Evolutionary conservation across 2,888 invertebrate genomes (phyloP), one percentile per base, ranked within the genome.

Genomic region (Willowsia nigromaculata): DNA sequence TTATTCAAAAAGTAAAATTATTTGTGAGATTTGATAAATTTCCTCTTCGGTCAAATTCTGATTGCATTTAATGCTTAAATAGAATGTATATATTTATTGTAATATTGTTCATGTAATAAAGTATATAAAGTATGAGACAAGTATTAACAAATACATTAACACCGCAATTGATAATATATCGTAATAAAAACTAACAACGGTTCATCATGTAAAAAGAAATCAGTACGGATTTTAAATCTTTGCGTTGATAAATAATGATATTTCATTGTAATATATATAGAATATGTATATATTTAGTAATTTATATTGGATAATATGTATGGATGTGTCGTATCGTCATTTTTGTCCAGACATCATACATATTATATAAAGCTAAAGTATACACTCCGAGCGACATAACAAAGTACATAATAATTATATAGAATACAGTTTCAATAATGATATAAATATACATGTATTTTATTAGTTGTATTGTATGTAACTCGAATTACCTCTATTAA

Each of bases 91-190:
- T 68, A 40, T 37, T 40, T 68, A 30, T n/a, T 50, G 18, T 76
- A 27, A 30, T 13, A 43, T 71, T 71, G 30, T 78, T 78, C 47
- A 78, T 33, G 78, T 78, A 78, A 78, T 78, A 78, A 78, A 78
- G 78, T 78, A 78, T 78, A 78, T 78, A 78, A 78, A 78, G 78
- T 78, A 78, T 50, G 33, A 78, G 78, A 78, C 40, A 78, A 78
- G 18, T n/a, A 78, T 25, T 27, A 40, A 78, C 78, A 37, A 33
- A 53, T 40, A 71, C 71, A 40, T 78, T 33, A 33, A 78, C 78
- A 78, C 18, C 53, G 53, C 33, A 78, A 47, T n/a, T 47, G n/a
- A 43, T 15, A 47, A 27, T 43, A 47, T 37, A 47, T 78, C n/a
- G 71, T 71, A 71, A 71, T 71, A 25, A 47, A 62, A 71, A 71